phyloP scores from a whole-genome alignment of 2,113 vertebrate genomes.

The Acrocephalus arundinaceus region DNA sequence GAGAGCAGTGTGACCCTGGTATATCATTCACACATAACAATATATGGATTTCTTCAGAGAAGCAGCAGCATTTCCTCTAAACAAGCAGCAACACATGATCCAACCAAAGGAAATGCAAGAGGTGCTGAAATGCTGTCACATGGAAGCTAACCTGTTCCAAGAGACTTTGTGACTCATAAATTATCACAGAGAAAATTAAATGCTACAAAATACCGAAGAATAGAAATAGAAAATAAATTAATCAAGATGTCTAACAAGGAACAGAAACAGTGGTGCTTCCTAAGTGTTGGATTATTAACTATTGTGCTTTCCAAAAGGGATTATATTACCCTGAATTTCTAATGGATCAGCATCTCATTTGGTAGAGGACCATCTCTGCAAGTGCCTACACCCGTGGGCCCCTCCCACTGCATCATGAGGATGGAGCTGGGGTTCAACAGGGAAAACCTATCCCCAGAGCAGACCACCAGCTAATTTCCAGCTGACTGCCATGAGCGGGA shows the following conservation, averaged over 20 bases:
- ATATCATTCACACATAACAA: not conserved
- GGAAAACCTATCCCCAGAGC: not conserved
- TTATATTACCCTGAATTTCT: conserved; percentile 1
- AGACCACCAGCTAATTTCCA: not conserved
- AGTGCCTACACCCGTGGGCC: fast-evolving
- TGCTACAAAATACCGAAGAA: not conserved
- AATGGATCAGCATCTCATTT: not conserved
- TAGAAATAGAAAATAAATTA: conserved; percentile 1
- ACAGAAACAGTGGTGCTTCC: not conserved
- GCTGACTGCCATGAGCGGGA: not conserved
- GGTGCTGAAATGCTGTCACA: not conserved
- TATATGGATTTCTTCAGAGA: not conserved
- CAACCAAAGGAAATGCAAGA: not conserved
- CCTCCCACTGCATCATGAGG: not conserved
- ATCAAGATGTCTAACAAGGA: not conserved
- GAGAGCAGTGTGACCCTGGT: not conserved
- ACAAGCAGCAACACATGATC: not conserved
- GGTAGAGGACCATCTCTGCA: not conserved
- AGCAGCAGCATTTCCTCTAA: not conserved
- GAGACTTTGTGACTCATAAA: not conserved
- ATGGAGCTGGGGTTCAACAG: not conserved
- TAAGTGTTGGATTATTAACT: conserved; percentile 17
- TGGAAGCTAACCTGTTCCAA: not conserved
- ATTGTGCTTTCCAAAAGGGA: not conserved
- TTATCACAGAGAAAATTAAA: conserved; percentile 1